Conservation (phyloP, 2,888 invertebrate genomes). For the Listrodromus nycthemerus region DNA sequence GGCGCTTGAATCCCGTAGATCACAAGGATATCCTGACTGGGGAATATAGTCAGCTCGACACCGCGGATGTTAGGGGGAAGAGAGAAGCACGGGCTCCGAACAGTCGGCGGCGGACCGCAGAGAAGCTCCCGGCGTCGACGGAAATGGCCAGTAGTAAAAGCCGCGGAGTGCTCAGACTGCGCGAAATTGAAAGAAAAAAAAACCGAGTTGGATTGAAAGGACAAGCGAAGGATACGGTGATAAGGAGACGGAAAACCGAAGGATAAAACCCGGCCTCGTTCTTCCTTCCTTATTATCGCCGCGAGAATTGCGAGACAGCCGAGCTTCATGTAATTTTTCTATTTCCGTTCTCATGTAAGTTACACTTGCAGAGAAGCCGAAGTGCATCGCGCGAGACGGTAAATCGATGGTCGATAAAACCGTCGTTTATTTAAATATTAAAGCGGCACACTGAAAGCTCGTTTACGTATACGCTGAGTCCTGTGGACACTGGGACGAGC, state of each 20-base stretch:
- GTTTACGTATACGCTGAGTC: not conserved
- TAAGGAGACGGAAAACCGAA: not conserved
- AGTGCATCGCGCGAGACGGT: not conserved
- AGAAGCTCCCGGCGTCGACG: not conserved
- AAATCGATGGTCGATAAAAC: slow-evolving; percentile 40
- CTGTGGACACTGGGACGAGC: slow-evolving; percentile 18
- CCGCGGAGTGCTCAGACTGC: slow-evolving; percentile 2
- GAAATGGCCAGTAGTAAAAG: slow-evolving; percentile 5
- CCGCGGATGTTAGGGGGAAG: not conserved
- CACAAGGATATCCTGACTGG: not conserved
- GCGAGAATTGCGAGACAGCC: not conserved
- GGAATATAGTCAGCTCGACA: not conserved
- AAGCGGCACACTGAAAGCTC: slow-evolving; percentile 25
- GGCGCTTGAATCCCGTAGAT: not conserved
- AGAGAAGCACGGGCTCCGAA: not conserved
- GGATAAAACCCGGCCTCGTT: not conserved
- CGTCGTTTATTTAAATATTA: slow-evolving; percentile 35
- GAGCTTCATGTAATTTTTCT: slow-evolving; percentile 29
- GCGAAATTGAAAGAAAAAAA: not conserved
- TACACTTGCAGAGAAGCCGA: not conserved
- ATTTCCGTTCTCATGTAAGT: slow-evolving; percentile 30
- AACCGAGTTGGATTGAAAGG: not conserved
- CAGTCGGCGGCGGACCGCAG: slow-evolving; percentile 2
- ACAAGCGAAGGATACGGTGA: slow-evolving; percentile 1
- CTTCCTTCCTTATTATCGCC: not conserved